Evolutionary conservation across 2,888 invertebrate genomes (phyloP), one percentile per base, ranked within the genome.

Genomic region (Tridacna crocea): DNA sequence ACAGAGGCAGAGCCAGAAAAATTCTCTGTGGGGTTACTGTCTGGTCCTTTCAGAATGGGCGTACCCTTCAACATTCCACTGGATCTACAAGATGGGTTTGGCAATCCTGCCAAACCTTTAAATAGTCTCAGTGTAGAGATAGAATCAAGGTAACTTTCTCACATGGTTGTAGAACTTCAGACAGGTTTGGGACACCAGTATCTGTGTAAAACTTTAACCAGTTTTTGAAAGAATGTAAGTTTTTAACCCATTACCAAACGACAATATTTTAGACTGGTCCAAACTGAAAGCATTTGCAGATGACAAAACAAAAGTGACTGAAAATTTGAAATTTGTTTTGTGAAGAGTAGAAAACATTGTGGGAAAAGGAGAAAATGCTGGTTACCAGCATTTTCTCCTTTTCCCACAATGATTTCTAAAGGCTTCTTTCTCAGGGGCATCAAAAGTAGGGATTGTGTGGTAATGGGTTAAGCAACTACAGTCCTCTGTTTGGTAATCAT

Each of bases 31-130:
- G 94, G 94, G 13, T 72, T 93, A 61, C 80, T 94, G 74, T 94
- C 94, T 70, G 94, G 94, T 2, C 94, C 94, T n/a, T 94, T 93
- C 87, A 87, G 93, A 61, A 90, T 94, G 11, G 94, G 94, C 13
- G 87, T 91, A 19, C 93, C 94, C 8, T 94, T 94, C 85, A 90
- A 91, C 77, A 93, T 94, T 60, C 94, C 94, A 0, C 88, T 94
- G 26, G 94, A 94, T 81, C 93, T 94, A 79, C 92, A 92, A 76
- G 94, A 94, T 83, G 91, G 90, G 66, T 94, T 90, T 88, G 92
- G 92, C 60, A 91, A 94, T 80, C 88, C 90, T 0, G 91, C 94
- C 8, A 92, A 91, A 79, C 92, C 94, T 12, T 87, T 84, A 19
- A 75, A 82, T 27, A 89, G 90, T 15, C 77, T 91, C 10, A 91